Evolutionary conservation across 2,113 vertebrate species (phyloP), one percentile per base, ranked within the genome.

Genomic region (Oreochromis tanganicae): DNA sequence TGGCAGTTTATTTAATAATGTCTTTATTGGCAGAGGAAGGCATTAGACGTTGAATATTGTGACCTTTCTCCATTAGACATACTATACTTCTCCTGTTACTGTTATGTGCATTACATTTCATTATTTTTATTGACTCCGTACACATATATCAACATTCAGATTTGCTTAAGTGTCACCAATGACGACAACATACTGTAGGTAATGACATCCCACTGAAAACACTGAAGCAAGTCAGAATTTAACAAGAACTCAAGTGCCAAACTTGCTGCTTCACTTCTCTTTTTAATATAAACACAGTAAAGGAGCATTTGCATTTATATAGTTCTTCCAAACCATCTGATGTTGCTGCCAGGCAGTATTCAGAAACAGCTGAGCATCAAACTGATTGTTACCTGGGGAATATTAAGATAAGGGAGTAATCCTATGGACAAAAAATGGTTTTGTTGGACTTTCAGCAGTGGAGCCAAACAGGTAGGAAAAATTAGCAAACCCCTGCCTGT

Each of bases 221-320:
- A 93, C 87, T 83, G 83, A 93, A 91, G 88, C 85, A 88, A 88
- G 89, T 52, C 91, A 86, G 55, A 71, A 89, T 90, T 95, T 95
- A 96, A 94, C 93, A 94, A 92, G 78, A 93, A 88, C 56, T 81
- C 87, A 79, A 88, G 85, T 86, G 87, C 75, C 66, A 91, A 88
- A 93, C 82, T 79, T 75, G 17, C 85, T 87, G 83, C 43, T 75
- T 90, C 80, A 81, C 79, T 92, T 91, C 89, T 90, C 82, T 61
- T 86, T 95, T 95, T 95, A 95, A 95, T 96, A 95, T 94, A 95
- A 96, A 96, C 95, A 95, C 92, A 96, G 95, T 96, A 96, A 96
- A 95, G 85, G 92, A 93, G 55, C 82, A 97, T 96, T 97, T 96
- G 95, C 96, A 96, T 97, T 95, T 97, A 96, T 96, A 97, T 97